Conservation (phyloP, 2,113 vertebrate species). For the Falcunculus frontatus region DNA sequence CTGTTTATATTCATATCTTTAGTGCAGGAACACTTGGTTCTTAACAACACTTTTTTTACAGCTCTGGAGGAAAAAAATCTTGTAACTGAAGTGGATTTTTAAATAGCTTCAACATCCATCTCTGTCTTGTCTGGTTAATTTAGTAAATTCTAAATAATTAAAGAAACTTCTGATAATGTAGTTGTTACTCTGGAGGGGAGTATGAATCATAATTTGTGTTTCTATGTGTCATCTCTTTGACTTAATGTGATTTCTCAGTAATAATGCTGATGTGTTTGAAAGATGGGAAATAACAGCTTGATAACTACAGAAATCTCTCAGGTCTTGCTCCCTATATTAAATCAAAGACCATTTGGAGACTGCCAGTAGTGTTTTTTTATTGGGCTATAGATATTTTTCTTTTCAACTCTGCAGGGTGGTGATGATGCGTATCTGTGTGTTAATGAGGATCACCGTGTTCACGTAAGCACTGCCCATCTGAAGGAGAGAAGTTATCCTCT, state of each 20-base stretch:
- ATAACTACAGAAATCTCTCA: neutral
- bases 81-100: neutral
- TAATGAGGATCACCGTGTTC: slow-evolving; percentile 40
- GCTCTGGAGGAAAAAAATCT: neutral
- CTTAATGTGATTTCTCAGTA: neutral
- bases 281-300: neutral
- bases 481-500: slow-evolving; percentile 72
- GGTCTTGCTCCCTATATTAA: neutral
- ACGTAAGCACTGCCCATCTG: slow-evolving; percentile 68
- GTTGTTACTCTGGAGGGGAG: neutral
- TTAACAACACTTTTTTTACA: neutral
- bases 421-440: slow-evolving; percentile 86
- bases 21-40: neutral
- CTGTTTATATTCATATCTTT: neutral
- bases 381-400: neutral
- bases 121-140: neutral
- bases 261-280: neutral
- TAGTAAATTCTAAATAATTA: neutral
- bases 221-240: neutral
- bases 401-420: slow-evolving; percentile 71
- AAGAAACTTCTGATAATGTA: neutral
- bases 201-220: neutral
- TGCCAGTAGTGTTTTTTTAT: neutral
- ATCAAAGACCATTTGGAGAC: neutral
- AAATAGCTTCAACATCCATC: neutral